Conservation (phyloP, 2,113 vertebrate genomes). For the Heteronetta atricapilla region DNA sequence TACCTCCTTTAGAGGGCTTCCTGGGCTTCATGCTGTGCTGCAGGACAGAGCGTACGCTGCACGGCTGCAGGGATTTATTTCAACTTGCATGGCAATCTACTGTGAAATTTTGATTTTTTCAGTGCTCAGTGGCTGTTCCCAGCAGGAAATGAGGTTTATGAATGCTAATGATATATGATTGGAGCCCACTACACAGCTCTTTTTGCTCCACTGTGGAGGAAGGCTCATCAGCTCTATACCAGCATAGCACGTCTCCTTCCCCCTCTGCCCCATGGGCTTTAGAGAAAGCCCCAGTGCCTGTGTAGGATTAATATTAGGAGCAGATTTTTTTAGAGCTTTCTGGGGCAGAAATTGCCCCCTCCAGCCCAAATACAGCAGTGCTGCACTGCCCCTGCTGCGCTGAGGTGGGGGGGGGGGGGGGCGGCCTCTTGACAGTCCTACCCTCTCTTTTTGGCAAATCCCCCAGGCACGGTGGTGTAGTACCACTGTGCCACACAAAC, state of each 20-base stretch:
- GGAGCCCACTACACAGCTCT: background rate
- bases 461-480: too few species aligned
- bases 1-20: background rate
- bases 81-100: background rate
- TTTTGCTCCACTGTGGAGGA: background rate
- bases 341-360: background rate
- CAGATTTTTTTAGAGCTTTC: background rate
- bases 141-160: conserved; percentile 32
- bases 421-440: too few species aligned
- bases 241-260: rapidly evolving
- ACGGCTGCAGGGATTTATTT: conserved; percentile 29
- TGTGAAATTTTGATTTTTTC: conserved; percentile 66
- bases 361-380: background rate
- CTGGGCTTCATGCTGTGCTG: rapidly evolving
- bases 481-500: too few species aligned
- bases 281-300: background rate
- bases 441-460: too few species aligned
- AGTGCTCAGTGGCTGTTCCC: conserved; percentile 27
- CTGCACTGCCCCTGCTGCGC: background rate
- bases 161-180: background rate
- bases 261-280: rapidly evolving
- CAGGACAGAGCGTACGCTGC: background rate
- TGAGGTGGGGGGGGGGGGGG: too few species aligned
- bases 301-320: background rate
- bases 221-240: background rate